Base-by-base conservation (phyloP, 2,797 vertebrate species). In the Dendrocincla tyrannina region DNA sequence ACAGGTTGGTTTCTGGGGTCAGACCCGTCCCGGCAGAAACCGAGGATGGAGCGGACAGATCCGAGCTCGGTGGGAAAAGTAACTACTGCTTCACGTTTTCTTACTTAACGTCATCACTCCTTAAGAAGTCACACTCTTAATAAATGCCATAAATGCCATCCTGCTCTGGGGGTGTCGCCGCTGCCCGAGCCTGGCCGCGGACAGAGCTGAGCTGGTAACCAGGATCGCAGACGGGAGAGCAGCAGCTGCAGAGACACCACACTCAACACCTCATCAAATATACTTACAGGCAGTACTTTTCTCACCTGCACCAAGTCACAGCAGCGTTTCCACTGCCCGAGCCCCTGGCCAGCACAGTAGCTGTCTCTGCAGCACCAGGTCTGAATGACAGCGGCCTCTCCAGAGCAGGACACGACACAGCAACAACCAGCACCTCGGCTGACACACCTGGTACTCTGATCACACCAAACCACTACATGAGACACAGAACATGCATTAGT, bases 11-110 rank as follows among this genome's bases (percentile, higher is more conserved):
- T 24, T 47, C 12, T 47, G 46, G 46, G 46, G 46, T 47, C 46
- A 2, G 39, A 47, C 17, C 58, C 25, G 1, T 32, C 9, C 33
- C 23, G 30, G 63, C 59, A 7, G 28, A 47, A 63, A 25, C 6
- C 8, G 10, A 11, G 16, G 13, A 6, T 1, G 59, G 30, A 27
- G 19, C 0, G 7, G 17, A 19, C 4, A 1, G 10, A 11, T 20
- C 30, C 10, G n/a, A 13, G 3, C 9, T 0, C 3, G 19, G 3
- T 1, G 19, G 19, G 27, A 11, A 39, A 41, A 32, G 13, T 1
- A 56, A 8, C 35, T 24, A 7, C 33, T 3, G 14, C 39, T 30
- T 33, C 17, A 4, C 2, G 37, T 5, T 32, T 47, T 35, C 18
- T 16, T 4, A 30, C 28, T 5, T 18, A 7, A 14, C 44, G 37